These are phyloP conservation scores for Nymphalis io DNA, from an alignment of 1,140 invertebrate genomes.

Conservation along the genomic window DNA sequence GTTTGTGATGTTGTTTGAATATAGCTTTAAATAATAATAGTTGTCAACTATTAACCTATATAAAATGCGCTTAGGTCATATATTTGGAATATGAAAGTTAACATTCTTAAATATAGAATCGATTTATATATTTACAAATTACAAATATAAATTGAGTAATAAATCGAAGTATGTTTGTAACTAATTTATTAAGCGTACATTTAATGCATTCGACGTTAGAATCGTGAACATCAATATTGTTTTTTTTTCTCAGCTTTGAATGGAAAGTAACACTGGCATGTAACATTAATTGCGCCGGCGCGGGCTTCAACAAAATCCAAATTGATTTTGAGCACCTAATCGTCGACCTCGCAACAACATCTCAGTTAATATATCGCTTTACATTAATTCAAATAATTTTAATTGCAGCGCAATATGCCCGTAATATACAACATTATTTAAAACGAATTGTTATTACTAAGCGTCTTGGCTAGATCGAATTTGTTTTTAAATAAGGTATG, in stretches of 20 bases:
- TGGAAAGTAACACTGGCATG: slow-evolving; percentile 64
- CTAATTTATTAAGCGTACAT: slow-evolving; percentile 69
- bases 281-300: slow-evolving; percentile 68
- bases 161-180: slow-evolving; percentile 55
- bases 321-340: slow-evolving; percentile 74
- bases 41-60: neutral
- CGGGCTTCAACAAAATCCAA: slow-evolving; percentile 61
- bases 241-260: slow-evolving; percentile 55
- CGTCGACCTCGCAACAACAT: slow-evolving; percentile 61
- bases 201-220: slow-evolving; percentile 68
- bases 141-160: slow-evolving; percentile 47
- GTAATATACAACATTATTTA: slow-evolving; percentile 7
- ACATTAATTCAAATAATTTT: slow-evolving; percentile 67
- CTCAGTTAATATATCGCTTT: slow-evolving; percentile 63
- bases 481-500: neutral
- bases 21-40: slow-evolving; percentile 4
- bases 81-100: neutral
- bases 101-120: neutral
- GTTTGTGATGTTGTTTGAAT: slow-evolving; percentile 59
- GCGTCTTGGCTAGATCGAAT: neutral
- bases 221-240: slow-evolving; percentile 73
- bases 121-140: slow-evolving; percentile 4
- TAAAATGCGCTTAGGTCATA: no score
- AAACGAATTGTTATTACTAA: neutral
- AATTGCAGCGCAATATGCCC: slow-evolving; percentile 47